Evolutionary conservation across 2,797 vertebrate species (phyloP).

Genomic region (Monodelphis domestica): DNA sequence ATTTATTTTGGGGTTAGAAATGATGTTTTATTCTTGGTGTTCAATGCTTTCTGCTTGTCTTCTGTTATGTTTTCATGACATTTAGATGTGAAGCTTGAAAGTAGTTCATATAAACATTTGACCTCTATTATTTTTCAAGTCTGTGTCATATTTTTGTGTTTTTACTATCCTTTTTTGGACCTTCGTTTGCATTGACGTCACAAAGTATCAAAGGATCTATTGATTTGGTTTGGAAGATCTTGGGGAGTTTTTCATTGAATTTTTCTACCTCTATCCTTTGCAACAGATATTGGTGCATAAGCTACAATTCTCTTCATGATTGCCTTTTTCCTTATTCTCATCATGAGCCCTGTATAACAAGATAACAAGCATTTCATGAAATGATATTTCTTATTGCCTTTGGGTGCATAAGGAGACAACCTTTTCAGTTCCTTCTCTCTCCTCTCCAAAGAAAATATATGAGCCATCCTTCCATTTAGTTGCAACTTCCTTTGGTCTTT

Average conservation of each 20-base stretch:
- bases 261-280: not conserved
- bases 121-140: not conserved
- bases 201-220: not conserved
- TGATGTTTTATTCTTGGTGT: not conserved
- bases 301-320: not conserved
- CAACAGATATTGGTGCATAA: not conserved
- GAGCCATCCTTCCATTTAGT: not conserved
- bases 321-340: not conserved
- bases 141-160: not conserved
- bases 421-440: not conserved
- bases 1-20: not conserved
- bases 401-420: not conserved
- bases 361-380: not conserved
- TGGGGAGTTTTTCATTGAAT: not conserved
- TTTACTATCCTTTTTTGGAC: not conserved
- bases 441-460: not conserved
- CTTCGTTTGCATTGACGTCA: not conserved
- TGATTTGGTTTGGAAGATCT: not conserved
- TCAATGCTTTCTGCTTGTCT: not conserved
- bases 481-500: not conserved
- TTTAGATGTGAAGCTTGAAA: not conserved
- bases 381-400: not conserved
- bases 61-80: not conserved
- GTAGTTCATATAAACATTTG: not conserved
- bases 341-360: not conserved